Percentiles rank a stretch among this genome's conserved stretches.
These are phyloP conservation scores for Psilopsiagon aurifrons DNA, from an alignment of 2,113 vertebrate genomes.

Conservation along the genomic window DNA sequence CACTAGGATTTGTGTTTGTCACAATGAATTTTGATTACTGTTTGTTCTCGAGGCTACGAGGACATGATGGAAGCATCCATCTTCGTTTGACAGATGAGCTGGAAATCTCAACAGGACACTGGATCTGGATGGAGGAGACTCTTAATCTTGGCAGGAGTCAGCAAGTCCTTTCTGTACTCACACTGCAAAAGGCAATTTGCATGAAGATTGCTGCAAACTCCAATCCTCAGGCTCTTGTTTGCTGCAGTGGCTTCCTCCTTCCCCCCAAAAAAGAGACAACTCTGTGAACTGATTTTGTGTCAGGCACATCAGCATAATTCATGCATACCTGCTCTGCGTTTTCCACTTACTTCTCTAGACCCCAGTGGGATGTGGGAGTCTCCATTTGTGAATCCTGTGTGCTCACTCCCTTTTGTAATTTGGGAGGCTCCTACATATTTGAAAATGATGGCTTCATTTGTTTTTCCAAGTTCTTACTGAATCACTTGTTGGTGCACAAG, in stretches of 20 bases:
- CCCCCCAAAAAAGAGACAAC: neutral
- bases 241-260: neutral
- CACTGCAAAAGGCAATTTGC: neutral
- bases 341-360: neutral
- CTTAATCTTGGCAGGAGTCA: conserved; percentile 16
- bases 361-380: neutral
- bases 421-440: conserved; percentile 4
- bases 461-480: conserved; percentile 10
- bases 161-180: neutral
- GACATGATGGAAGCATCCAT: neutral
- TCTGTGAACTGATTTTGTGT: neutral
- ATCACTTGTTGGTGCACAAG: conserved; percentile 20
- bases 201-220: neutral
- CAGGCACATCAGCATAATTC: neutral
- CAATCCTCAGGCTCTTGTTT: neutral
- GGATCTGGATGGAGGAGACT: neutral
- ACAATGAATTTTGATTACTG: neutral
- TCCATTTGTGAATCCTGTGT: neutral
- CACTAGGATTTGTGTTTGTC: fast-evolving
- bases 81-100: neutral
- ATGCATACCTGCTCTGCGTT: neutral
- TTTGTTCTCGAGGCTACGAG: neutral
- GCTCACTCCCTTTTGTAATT: neutral
- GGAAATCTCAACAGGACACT: neutral
- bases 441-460: neutral